Evolutionary conservation across 2,797 vertebrate genomes (phyloP).

Genomic region (Mustela erminea): DNA sequence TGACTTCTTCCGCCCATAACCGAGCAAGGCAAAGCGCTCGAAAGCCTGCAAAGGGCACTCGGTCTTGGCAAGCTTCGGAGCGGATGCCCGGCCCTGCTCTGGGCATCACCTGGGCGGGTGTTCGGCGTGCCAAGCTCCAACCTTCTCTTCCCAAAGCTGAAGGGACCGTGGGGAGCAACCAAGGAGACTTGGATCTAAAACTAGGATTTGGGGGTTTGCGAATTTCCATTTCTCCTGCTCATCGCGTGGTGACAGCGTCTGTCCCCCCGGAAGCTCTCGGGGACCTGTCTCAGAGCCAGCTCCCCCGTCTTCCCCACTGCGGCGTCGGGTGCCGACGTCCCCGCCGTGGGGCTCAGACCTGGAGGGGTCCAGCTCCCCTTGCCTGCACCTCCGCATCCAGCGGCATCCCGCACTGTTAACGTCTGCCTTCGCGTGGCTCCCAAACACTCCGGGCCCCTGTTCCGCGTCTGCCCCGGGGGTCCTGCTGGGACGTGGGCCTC

Average conservation of each 20-base stretch:
- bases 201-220: rapidly evolving
- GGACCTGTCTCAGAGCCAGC: background rate
- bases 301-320: background rate
- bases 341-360: too few species aligned
- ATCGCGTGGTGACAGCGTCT: rapidly evolving
- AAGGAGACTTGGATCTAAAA: background rate
- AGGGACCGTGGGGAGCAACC: rapidly evolving
- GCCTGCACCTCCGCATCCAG: too few species aligned
- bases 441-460: rapidly evolving
- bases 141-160: too few species aligned
- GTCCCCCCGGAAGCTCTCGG: rapidly evolving
- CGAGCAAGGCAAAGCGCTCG: too few species aligned
- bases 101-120: too few species aligned
- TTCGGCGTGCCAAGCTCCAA: rapidly evolving
- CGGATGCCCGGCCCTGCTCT: rapidly evolving
- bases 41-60: rapidly evolving
- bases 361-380: rapidly evolving
- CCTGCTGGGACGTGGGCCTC: background rate
- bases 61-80: rapidly evolving
- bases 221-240: too few species aligned
- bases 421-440: background rate
- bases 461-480: rapidly evolving
- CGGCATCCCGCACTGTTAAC: rapidly evolving
- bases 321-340: too few species aligned
- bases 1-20: background rate